Evolutionary conservation across 2,113 vertebrate genomes (phyloP).

Genomic region (Asarcornis scutulata): DNA sequence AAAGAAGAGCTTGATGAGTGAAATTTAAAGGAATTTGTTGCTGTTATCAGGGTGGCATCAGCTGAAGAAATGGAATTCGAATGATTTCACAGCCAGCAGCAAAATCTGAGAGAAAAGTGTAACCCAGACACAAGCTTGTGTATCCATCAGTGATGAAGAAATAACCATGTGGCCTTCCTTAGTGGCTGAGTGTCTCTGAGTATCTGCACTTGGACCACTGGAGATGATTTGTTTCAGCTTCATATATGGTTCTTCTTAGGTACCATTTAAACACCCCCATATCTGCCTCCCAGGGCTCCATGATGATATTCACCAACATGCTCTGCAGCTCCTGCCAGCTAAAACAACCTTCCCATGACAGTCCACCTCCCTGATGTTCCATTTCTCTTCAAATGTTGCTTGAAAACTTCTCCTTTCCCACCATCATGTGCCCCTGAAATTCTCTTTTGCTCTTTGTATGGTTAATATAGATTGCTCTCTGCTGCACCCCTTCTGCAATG

Average conservation of each 20-base stretch:
- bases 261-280: neutral
- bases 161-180: fast-evolving
- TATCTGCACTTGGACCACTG: neutral
- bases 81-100: neutral
- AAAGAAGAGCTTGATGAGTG: neutral
- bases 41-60: neutral
- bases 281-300: neutral
- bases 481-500: neutral
- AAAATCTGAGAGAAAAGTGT: neutral
- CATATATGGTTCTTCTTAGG: neutral
- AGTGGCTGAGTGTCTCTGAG: neutral
- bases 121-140: neutral
- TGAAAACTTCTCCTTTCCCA: neutral
- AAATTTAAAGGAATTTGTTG: neutral
- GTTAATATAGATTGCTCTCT: neutral
- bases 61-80: neutral
- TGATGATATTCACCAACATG: neutral
- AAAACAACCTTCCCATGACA: neutral
- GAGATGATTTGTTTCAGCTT: neutral
- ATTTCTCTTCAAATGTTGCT: neutral
- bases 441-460: neutral
- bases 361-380: neutral
- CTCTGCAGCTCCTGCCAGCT: neutral
- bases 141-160: neutral
- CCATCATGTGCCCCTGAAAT: neutral